Base-by-base conservation (phyloP, 2,113 vertebrate species). In the Colius striatus region DNA sequence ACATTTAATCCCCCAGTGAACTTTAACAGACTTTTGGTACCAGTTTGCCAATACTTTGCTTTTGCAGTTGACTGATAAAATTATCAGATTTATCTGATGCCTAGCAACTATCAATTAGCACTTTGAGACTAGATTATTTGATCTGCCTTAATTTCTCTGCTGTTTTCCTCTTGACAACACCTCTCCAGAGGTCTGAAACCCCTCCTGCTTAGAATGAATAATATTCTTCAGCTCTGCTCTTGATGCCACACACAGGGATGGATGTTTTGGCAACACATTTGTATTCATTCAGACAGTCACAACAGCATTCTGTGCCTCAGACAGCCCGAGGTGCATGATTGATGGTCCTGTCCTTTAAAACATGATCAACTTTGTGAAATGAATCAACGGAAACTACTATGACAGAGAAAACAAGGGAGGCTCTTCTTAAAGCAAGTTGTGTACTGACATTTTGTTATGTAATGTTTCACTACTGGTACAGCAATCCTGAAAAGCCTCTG, bases 211-310 rank as follows among this genome's bases (percentile, higher is more conserved):
- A 11, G 34, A 55, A 85, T 11, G 11, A n/a, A 26, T 17, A 61
- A 67, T 10, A 21, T 13, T 78, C 60, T 74, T 72, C 18, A 1
- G 32, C 73, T 85, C n/a, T 18, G 32, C 58, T 72, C 76, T 55
- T 53, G 19, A 51, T 3, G 17, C 9, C 47, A 43, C 2, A 1
- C 5, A 3, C 5, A 4, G 9, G 26, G 70, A 54, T 1, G 8
- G 65, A 70, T 30, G 53, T 67, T 83, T 89, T 78, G 53, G 66
- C 77, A 75, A 8, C 10, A 38, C 9, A 6, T 54, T 71, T 73
- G 60, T 82, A 65, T 79, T 83, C 68, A 86, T 84, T 83, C 63
- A 20, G 27, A 47, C 51, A 32, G 78, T 51, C 32, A 89, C 45
- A 78, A 84, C 29, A 5, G 32, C 32, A 50, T 16, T 15, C 8